Conservation (phyloP, 2,113 vertebrate genomes). For the Morone saxatilis region DNA sequence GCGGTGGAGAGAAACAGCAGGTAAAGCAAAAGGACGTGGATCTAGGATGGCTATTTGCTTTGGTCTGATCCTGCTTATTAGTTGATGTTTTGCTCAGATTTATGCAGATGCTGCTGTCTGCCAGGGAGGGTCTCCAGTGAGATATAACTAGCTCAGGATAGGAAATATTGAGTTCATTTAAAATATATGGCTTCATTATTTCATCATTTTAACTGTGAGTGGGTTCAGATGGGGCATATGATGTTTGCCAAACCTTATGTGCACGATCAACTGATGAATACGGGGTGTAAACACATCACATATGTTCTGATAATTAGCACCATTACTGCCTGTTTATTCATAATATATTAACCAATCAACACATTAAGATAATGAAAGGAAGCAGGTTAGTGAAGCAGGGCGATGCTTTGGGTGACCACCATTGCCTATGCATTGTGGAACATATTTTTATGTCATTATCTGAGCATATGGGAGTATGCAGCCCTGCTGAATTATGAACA, state of each 20-base stretch:
- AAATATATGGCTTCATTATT: conserved; percentile 48
- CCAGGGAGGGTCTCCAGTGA: conserved; percentile 33
- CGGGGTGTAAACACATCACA: conserved; percentile 50
- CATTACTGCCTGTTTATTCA: conserved; percentile 62
- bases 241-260: conserved; percentile 46
- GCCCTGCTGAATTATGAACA: conserved; percentile 65
- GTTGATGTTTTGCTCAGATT: conserved; percentile 57
- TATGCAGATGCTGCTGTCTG: conserved; percentile 61
- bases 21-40: conserved; percentile 40
- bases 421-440: conserved; percentile 28
- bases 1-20: conserved; percentile 44
- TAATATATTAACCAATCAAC: conserved; percentile 60
- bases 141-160: conserved; percentile 29
- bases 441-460: conserved; percentile 50
- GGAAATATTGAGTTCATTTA: conserved; percentile 46
- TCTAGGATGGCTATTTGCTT: conserved; percentile 50
- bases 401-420: conserved; percentile 42
- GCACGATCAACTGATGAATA: conserved; percentile 33
- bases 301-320: conserved; percentile 70
- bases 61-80: conserved; percentile 57
- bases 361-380: conserved; percentile 63
- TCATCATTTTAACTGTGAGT: conserved; percentile 48
- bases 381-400: conserved; percentile 49
- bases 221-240: conserved; percentile 35
- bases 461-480: conserved; percentile 66